Conservation (phyloP, 2,113 vertebrate genomes). For the Oryzias javanicus region DNA sequence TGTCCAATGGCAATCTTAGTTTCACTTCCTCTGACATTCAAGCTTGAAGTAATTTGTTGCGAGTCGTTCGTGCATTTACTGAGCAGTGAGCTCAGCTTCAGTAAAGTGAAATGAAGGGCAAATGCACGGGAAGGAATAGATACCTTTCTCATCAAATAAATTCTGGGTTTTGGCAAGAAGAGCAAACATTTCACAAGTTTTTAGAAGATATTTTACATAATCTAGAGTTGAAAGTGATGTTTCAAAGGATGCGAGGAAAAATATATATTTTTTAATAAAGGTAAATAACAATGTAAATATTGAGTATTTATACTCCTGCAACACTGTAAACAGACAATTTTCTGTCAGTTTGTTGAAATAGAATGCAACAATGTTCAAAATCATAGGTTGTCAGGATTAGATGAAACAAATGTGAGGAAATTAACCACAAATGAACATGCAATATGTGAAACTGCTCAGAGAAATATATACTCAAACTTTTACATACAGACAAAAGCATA, state of each 20-base stretch:
- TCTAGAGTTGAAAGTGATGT: background rate
- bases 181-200: slow-evolving; percentile 10
- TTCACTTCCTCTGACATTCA: slow-evolving; percentile 48
- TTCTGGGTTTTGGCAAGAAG: slow-evolving; percentile 16
- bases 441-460: too few species aligned
- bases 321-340: slow-evolving; percentile 36
- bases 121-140: slow-evolving; percentile 27
- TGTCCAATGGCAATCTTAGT: slow-evolving; percentile 49
- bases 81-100: slow-evolving; percentile 39
- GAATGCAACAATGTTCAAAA: too few species aligned
- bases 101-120: slow-evolving; percentile 41
- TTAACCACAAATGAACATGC: too few species aligned
- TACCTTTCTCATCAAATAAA: slow-evolving; percentile 27
- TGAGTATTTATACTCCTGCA: background rate
- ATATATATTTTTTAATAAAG: too few species aligned
- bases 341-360: slow-evolving; percentile 48
- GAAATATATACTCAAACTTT: too few species aligned
- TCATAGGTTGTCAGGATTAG: slow-evolving; percentile 4
- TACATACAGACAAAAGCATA: too few species aligned
- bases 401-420: too few species aligned
- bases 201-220: slow-evolving; percentile 14
- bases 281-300: too few species aligned
- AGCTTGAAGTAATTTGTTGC: slow-evolving; percentile 52
- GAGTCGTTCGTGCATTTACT: slow-evolving; percentile 42
- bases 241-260: too few species aligned